phyloP scores from a whole-genome alignment of 2,797 vertebrate species.

The Danio tinwini region DNA sequence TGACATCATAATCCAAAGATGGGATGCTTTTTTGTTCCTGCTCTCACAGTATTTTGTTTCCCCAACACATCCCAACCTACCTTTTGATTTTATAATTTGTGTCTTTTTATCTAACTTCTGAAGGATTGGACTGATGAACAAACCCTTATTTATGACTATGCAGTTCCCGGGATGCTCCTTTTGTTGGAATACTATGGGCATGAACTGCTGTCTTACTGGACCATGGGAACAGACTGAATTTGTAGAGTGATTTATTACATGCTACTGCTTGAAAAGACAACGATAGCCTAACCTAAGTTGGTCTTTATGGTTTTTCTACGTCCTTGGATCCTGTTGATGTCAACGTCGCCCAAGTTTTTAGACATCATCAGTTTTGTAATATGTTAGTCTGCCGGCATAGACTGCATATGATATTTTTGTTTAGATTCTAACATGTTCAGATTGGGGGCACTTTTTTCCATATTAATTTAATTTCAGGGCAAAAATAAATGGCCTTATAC shows the following conservation, averaged over 20 bases:
- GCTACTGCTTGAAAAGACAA: conserved; percentile 33
- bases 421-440: conserved; percentile 31
- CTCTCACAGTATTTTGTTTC: conserved; percentile 44
- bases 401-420: conserved; percentile 32
- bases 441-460: conserved; percentile 41
- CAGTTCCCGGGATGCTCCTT: conserved; percentile 56
- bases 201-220: conserved; percentile 28
- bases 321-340: conserved; percentile 17
- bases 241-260: conserved; percentile 39
- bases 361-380: conserved; percentile 18
- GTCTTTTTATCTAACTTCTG: conserved; percentile 49
- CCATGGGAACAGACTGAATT: conserved; percentile 30
- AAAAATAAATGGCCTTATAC: conserved; percentile 52
- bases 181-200: conserved; percentile 21
- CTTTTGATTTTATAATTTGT: conserved; percentile 18
- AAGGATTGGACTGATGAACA: conserved; percentile 44
- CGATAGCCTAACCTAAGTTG: conserved; percentile 1
- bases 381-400: conserved; percentile 37
- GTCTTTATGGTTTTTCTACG: conserved; percentile 12
- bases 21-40: conserved; percentile 34
- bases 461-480: conserved; percentile 47
- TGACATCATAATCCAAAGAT: conserved; percentile 58
- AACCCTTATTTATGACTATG: conserved; percentile 65
- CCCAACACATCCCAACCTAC: conserved; percentile 28
- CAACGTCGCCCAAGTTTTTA: not conserved